Evolutionary conservation across 2,113 vertebrate genomes (phyloP), one percentile per base, ranked within the genome.

Genomic region (Centropristis striata): DNA sequence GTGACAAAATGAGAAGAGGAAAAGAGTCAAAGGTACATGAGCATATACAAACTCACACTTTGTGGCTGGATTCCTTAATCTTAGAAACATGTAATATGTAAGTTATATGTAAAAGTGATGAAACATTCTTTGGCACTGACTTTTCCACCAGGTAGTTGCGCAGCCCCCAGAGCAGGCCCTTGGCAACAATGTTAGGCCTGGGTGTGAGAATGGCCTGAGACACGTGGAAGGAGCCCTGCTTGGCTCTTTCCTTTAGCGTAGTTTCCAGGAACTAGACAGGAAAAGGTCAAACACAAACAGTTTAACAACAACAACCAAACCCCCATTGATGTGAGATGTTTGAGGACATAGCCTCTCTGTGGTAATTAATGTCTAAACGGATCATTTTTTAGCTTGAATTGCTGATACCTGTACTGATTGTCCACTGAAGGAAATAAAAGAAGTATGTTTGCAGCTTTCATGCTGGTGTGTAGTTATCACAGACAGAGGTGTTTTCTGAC

Each of bases 161-260:
- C 20, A 99, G 95, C 9, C 98, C 98, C 74, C 94, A 96, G 18
- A 97, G 80, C 20, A 98, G 93, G 15, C 98, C 96, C 12, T 95
- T 92, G 15, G 96, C 95, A 32, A 99, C 96, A 0, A 97, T 99
- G 90, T 96, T 97, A 69, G 94, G 94, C 57, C 91, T 94, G 55
- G 98, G 98, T 0, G 98, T 99, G 58, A 99, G 96, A 86, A 99
- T 98, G 3, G 98, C 98, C 84, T 99, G 98, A 37, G 98, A 97
- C n/a, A 99, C 98, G 0, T 99, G 98, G 68, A 99, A 99, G 79
- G 96, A 93, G 4, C 97, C 97, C 0, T 89, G 90, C 2, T 96
- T 95, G 65, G 94, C 88, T 41, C 98, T 93, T 71, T 98, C 96
- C 25, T 92, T 95, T n/a, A 98, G 93, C 0, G 98, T 99, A 18